These are phyloP conservation scores for Physocephala rufipes DNA, from an alignment of 2,888 invertebrate genomes.

Conservation along the genomic window DNA sequence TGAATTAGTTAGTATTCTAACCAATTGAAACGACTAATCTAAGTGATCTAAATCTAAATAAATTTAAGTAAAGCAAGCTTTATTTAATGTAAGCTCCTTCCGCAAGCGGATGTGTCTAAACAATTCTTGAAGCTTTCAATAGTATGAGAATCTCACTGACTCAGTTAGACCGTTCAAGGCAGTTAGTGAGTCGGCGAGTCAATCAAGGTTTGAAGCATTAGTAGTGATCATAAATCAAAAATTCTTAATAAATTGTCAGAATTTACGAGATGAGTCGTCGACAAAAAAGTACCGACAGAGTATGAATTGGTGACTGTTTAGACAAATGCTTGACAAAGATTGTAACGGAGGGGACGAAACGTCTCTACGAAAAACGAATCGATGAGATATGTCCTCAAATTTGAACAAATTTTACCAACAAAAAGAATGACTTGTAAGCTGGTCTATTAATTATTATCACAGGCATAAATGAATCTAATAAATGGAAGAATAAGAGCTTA, in stretches of 20 bases:
- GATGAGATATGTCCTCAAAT: not conserved
- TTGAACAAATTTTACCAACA: constrained; percentile 17
- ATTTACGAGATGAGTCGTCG: not conserved
- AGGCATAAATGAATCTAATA: constrained; percentile 21
- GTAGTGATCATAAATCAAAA: constrained; percentile 1
- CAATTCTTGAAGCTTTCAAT: constrained; percentile 27
- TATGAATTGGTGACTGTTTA: too few species aligned
- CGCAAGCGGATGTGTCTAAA: not conserved
- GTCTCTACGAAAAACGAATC: not conserved
- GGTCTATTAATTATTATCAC: constrained; percentile 15
- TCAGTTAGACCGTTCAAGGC: not conserved
- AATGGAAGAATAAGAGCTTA: not conserved
- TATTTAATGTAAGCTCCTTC: not conserved
- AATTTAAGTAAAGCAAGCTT: not conserved
- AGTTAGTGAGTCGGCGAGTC: not conserved
- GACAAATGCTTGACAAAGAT: not conserved
- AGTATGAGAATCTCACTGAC: not conserved
- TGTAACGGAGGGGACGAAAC: too few species aligned
- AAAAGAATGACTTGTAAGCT: constrained; percentile 1
- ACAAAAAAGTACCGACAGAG: too few species aligned
- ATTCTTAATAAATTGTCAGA: constrained; percentile 9
- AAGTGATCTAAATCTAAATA: constrained; percentile 9
- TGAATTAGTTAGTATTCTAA: too few species aligned
- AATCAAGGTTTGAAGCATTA: not conserved
- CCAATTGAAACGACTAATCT: not conserved